A percentile compares a stretch with the other conserved stretches of the same genome.
Evolutionary conservation across 2,797 vertebrate species (phyloP).

Genomic region (Scleropages formosus): DNA sequence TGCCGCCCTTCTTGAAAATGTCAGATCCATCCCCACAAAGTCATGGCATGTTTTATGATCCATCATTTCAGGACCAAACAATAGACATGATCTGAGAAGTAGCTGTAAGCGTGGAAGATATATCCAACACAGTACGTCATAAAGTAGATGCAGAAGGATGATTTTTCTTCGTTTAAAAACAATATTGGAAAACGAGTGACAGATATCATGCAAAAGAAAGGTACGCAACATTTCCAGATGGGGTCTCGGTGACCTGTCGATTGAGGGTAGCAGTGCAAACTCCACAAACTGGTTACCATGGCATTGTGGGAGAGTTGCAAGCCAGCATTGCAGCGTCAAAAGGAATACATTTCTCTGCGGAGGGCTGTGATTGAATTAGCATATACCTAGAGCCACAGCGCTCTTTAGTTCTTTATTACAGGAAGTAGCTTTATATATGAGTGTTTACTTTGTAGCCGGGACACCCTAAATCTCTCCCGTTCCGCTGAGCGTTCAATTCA

Average conservation of each 20-base stretch:
- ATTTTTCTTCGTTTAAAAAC: background rate
- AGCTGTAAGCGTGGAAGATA: background rate
- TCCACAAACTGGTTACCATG: constrained; percentile 10
- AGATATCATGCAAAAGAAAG: background rate
- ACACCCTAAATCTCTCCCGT: too few relatives aligned
- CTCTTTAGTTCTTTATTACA: too few relatives aligned
- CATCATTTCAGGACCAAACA: too few relatives aligned
- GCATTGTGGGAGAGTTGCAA: background rate
- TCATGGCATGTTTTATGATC: background rate
- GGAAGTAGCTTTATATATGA: too few relatives aligned
- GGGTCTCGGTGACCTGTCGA: background rate
- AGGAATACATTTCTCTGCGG: background rate
- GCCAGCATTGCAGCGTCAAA: background rate
- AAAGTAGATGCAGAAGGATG: background rate
- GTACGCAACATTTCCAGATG: background rate
- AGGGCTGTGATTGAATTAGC: background rate
- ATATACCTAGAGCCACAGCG: background rate
- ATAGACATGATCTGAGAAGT: too few relatives aligned
- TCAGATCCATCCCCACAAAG: constrained; percentile 1
- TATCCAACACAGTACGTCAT: background rate
- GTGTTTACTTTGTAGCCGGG: too few relatives aligned
- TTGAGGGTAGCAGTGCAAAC: background rate
- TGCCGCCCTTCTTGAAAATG: background rate
- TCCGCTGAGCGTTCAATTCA: too few relatives aligned
- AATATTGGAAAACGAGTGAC: background rate